Percentiles rank a stretch among this genome's conserved stretches.
These are phyloP conservation scores for Dendrophyllia cribrosa DNA, from an alignment of 64 coral and sea anemone species.

Conservation along the genomic window DNA sequence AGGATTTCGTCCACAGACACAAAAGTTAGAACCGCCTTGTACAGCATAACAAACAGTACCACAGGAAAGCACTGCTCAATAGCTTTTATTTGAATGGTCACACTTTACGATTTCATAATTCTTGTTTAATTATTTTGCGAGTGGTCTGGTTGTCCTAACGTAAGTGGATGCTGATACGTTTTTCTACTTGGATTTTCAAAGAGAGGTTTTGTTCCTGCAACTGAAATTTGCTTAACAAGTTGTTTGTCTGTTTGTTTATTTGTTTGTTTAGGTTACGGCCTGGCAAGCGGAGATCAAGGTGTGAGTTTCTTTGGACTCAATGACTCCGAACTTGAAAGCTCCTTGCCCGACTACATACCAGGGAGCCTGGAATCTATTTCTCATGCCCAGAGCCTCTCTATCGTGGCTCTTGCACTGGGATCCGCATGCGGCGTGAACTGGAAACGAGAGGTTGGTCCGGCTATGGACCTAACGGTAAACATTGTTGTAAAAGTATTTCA, in stretches of 20 bases:
- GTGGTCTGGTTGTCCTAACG: too few relatives aligned
- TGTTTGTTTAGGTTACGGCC: slow-evolving; percentile 74
- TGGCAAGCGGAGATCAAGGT: slow-evolving; percentile 88
- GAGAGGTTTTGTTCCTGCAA: too few relatives aligned
- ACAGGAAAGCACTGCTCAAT: too few relatives aligned
- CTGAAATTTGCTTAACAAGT: too few relatives aligned
- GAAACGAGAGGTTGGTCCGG: slow-evolving; percentile 47
- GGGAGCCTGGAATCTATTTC: slow-evolving; percentile 55
- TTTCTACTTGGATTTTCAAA: too few relatives aligned
- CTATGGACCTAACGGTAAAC: slow-evolving; percentile 6
- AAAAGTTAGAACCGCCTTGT: too few relatives aligned
- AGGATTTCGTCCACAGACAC: too few relatives aligned
- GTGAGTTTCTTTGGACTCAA: slow-evolving; percentile 62
- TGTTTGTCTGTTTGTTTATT: background rate
- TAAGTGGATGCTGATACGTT: too few relatives aligned
- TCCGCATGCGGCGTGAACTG: slow-evolving; percentile 53
- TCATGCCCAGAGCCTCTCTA: slow-evolving; percentile 60
- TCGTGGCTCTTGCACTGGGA: slow-evolving; percentile 52
- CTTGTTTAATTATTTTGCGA: too few relatives aligned
- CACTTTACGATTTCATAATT: too few relatives aligned
- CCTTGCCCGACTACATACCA: slow-evolving; percentile 41
- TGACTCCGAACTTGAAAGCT: slow-evolving; percentile 35
- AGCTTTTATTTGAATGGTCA: too few relatives aligned
- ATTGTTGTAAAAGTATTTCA: slow-evolving; percentile 49
- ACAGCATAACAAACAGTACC: too few relatives aligned